phyloP scores from a whole-genome alignment of 2,113 vertebrate species.

The Nerophis ophidion region DNA sequence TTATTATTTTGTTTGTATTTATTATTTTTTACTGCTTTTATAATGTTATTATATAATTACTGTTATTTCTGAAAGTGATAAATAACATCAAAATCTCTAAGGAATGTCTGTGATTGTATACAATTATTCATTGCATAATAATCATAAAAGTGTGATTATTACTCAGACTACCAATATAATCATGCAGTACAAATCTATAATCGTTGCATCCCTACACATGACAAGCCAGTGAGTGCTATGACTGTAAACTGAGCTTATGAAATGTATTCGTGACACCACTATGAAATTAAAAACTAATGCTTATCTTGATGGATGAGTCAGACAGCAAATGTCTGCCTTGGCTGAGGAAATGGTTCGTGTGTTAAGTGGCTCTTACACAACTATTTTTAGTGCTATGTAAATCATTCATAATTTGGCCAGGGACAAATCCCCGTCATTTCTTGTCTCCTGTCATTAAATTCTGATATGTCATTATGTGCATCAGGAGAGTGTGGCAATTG shows the following conservation, averaged over 20 bases:
- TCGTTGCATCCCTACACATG: constrained; percentile 22
- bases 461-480: constrained; percentile 74
- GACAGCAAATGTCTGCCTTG: constrained; percentile 69
- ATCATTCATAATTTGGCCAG: constrained; percentile 71
- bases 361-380: constrained; percentile 77
- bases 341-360: constrained; percentile 74
- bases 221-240: constrained; percentile 42
- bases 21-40: too few relatives aligned
- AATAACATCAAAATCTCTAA: too few relatives aligned
- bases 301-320: constrained; percentile 68
- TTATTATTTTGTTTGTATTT: too few relatives aligned
- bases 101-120: too few relatives aligned
- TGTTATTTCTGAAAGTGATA: too few relatives aligned
- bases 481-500: constrained; percentile 65
- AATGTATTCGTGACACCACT: constrained; percentile 52
- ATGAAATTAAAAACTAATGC: constrained; percentile 73
- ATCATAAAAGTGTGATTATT: too few relatives aligned
- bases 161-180: too few relatives aligned
- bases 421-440: constrained; percentile 65
- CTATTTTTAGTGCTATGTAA: constrained; percentile 82
- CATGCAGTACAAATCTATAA: too few relatives aligned
- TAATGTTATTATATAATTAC: too few relatives aligned
- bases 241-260: constrained; percentile 46
- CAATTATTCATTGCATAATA: too few relatives aligned
- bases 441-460: constrained; percentile 78